Conservation (phyloP, 2,113 vertebrate genomes). For the Gasterosteus nipponicus region DNA sequence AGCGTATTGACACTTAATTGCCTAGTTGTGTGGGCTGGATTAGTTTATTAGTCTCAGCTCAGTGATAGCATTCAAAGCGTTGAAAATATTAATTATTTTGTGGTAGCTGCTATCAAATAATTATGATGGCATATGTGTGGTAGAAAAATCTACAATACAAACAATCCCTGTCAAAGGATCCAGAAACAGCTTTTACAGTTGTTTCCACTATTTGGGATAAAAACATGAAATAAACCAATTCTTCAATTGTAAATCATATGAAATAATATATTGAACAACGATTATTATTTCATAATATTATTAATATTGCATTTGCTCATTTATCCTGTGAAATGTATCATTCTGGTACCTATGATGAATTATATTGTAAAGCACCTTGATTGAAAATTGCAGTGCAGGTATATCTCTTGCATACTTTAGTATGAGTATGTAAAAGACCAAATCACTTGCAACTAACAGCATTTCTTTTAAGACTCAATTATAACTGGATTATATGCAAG, state of each 20-base stretch:
- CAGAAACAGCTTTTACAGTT: background rate
- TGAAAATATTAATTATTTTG: background rate
- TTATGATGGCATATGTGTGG: background rate
- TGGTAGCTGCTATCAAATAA: background rate
- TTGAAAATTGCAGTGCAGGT: too few relatives aligned
- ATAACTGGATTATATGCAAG: too few relatives aligned
- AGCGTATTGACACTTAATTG: constrained; percentile 31
- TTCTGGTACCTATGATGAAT: too few relatives aligned
- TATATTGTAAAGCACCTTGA: too few relatives aligned
- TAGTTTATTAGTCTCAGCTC: background rate
- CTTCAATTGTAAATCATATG: too few relatives aligned
- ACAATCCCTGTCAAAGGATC: background rate
- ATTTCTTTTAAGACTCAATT: too few relatives aligned
- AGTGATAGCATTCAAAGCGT: background rate
- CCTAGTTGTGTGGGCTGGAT: constrained; percentile 13
- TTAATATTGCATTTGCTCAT: too few relatives aligned
- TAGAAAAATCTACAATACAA: background rate
- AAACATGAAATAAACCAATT: too few relatives aligned
- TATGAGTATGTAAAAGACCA: background rate
- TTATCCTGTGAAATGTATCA: too few relatives aligned
- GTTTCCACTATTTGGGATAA: background rate
- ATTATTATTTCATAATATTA: too few relatives aligned
- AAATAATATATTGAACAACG: too few relatives aligned
- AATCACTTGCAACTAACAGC: background rate
- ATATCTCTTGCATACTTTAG: background rate